Percentiles rank a stretch among this genome's conserved stretches.
phyloP scores from a whole-genome alignment of 2,888 invertebrate species.

The Diarsia brunnea region DNA sequence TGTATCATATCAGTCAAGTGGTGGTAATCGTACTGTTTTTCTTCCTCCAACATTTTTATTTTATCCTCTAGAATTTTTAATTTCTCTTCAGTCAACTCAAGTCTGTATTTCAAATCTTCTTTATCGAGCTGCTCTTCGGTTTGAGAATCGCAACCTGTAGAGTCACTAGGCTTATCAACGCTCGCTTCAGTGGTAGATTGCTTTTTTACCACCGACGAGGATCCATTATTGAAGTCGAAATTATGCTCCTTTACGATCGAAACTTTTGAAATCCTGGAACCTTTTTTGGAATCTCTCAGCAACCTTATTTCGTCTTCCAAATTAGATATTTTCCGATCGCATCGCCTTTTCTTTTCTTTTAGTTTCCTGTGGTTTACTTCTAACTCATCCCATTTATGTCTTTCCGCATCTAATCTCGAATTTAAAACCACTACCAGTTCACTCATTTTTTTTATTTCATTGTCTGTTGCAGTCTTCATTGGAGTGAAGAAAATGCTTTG shows the following conservation, averaged over 20 bases:
- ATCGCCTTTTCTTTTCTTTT: constrained; percentile 88
- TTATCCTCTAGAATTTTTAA: constrained; percentile 92
- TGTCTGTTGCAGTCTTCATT: constrained; percentile 91
- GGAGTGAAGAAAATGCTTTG: constrained; percentile 89
- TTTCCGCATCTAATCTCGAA: constrained; percentile 90
- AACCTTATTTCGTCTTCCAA: constrained; percentile 79
- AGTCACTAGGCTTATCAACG: constrained; percentile 78
- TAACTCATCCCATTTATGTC: constrained; percentile 90
- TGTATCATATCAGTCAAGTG: constrained; percentile 90
- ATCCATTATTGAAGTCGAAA: constrained; percentile 66
- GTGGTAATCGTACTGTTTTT: constrained; percentile 91
- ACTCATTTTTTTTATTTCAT: constrained; percentile 91
- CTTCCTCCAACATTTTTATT: constrained; percentile 91
- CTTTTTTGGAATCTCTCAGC: constrained; percentile 76
- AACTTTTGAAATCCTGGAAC: constrained; percentile 78
- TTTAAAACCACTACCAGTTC: constrained; percentile 91
- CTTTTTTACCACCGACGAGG: constrained; percentile 71
- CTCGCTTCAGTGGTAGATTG: constrained; percentile 75
- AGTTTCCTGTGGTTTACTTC: constrained; percentile 90
- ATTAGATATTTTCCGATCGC: constrained; percentile 77
- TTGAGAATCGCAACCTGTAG: constrained; percentile 72
- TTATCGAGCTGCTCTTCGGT: constrained; percentile 81
- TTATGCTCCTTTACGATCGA: constrained; percentile 73
- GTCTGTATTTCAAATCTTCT: constrained; percentile 85
- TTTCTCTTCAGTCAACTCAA: constrained; percentile 92